Evolutionary conservation across 1,140 invertebrate genomes (phyloP).

Genomic region (Zaprionus davidi): DNA sequence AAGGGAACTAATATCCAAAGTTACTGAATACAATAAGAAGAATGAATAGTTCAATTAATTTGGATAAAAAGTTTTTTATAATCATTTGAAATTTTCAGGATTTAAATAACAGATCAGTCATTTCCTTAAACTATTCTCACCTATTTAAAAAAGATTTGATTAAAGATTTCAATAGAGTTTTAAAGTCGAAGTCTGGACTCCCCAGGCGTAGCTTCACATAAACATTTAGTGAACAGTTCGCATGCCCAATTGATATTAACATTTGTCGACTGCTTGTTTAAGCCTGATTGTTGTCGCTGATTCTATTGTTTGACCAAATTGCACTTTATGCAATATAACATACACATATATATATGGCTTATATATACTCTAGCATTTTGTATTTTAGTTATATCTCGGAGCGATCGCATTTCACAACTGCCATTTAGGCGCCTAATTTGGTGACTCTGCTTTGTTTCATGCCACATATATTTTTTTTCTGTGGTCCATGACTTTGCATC

Average conservation of each 20-base stretch:
- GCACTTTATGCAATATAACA: neutral
- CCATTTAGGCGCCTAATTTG: constrained; percentile 64
- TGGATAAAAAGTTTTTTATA: too few relatives aligned
- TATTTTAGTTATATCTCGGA: neutral
- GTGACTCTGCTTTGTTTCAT: constrained; percentile 41
- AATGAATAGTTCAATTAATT: too few relatives aligned
- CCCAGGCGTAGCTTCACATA: neutral
- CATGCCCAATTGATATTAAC: constrained; percentile 10
- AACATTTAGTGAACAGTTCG: neutral
- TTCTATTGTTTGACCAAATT: constrained; percentile 14
- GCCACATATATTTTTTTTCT: constrained; percentile 3
- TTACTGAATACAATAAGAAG: too few relatives aligned
- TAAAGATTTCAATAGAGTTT: neutral
- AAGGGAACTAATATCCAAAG: too few relatives aligned
- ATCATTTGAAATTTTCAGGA: too few relatives aligned
- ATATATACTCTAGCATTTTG: neutral
- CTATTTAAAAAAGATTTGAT: neutral
- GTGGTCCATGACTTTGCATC: constrained; percentile 54
- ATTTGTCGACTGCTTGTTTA: neutral
- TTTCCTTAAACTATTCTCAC: too few relatives aligned
- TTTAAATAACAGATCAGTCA: too few relatives aligned
- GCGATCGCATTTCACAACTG: constrained; percentile 48
- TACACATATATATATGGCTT: neutral
- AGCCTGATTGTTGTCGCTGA: neutral
- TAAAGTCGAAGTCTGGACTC: neutral